Evolutionary conservation across 1,140 invertebrate genomes (phyloP).

Genomic region (Augochlora pura): DNA sequence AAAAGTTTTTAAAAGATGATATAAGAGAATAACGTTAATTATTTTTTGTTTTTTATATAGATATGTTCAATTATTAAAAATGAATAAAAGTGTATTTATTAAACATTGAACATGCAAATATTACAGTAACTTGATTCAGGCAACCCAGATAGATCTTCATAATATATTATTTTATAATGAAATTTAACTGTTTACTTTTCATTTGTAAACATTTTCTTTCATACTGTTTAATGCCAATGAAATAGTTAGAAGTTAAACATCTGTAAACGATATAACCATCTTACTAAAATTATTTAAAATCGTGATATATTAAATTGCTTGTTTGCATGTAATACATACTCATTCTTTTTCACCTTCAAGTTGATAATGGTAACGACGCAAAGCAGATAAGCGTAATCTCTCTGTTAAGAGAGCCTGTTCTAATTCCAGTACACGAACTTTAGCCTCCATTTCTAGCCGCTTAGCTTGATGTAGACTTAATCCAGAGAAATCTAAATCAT

Average conservation of each 20-base stretch:
- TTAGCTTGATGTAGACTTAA: conserved; percentile 96
- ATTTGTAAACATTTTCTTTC: conserved; percentile 18
- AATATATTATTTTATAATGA: conserved; percentile 46
- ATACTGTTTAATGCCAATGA: conserved; percentile 26
- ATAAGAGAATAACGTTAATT: background rate
- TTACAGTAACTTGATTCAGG: conserved; percentile 34
- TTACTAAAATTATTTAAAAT: background rate
- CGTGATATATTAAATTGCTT: background rate
- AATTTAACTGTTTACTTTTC: conserved; percentile 32
- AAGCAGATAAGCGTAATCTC: conserved; percentile 88
- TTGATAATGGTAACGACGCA: conserved; percentile 96
- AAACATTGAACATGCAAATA: conserved; percentile 49
- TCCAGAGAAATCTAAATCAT: conserved; percentile 93
- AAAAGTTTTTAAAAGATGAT: background rate
- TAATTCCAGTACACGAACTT: conserved; percentile 94
- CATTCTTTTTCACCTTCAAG: conserved; percentile 86
- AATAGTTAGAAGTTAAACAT: conserved; percentile 6
- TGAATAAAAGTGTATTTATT: conserved; percentile 49
- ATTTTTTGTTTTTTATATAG: background rate
- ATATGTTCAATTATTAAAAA: conserved; percentile 37
- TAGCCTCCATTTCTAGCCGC: conserved; percentile 96
- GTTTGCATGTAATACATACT: background rate
- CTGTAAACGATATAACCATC: background rate
- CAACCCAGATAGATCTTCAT: conserved; percentile 28
- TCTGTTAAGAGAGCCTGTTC: conserved; percentile 95